A percentile compares a stretch with the other conserved stretches of the same genome.
Conservation (phyloP, 2,113 vertebrate species). For the Passer domesticus region DNA sequence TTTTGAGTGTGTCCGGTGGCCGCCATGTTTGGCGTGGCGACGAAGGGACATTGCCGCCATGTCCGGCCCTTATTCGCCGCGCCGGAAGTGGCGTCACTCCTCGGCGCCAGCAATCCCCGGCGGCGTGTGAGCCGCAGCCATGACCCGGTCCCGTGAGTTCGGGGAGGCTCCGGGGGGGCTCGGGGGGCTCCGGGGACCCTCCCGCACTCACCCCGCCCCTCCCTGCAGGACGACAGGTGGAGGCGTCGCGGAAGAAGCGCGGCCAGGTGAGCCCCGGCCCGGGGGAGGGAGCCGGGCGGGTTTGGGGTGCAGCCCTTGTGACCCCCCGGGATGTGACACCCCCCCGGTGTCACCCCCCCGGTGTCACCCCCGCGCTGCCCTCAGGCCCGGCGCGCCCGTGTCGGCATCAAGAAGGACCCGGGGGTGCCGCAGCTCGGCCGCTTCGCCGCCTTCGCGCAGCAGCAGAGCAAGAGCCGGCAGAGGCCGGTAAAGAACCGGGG, state of each 20-base stretch:
- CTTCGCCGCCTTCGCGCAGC: not conserved
- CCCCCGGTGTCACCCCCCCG: no score
- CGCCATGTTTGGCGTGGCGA: not conserved
- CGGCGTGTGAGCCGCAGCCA: not conserved
- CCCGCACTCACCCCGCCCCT: not conserved
- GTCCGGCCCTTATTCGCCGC: no score
- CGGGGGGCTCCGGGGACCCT: not conserved
- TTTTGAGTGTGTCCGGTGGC: rapidly evolving
- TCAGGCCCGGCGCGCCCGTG: not conserved
- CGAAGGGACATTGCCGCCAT: no score
- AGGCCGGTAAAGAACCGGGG: not conserved
- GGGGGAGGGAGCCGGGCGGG: not conserved
- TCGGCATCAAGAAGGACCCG: not conserved
- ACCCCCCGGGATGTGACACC: no score
- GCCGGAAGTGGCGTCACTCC: rapidly evolving
- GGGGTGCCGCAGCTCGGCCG: not conserved
- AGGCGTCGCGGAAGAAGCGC: not conserved
- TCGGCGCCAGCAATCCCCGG: rapidly evolving
- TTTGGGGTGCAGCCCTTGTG: not conserved
- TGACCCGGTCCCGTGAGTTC: not conserved
- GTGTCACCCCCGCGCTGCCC: not conserved
- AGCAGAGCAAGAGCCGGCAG: not conserved
- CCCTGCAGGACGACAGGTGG: not conserved
- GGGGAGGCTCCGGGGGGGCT: not conserved
- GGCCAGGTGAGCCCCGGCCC: not conserved